Conservation (phyloP, 2,888 invertebrate genomes). For the Drosophila fungiperda region DNA sequence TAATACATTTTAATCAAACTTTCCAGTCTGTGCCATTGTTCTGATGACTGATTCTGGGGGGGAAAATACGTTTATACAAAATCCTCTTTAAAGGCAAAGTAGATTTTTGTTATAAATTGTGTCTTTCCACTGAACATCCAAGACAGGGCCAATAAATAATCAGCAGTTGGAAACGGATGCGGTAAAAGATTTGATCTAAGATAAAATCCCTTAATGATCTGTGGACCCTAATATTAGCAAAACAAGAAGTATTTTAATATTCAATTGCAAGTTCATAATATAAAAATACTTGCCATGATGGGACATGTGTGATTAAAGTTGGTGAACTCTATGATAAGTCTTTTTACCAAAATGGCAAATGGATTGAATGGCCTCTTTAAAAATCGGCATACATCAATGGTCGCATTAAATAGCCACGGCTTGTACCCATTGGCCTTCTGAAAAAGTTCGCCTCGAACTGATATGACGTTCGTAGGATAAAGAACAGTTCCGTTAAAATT, state of each 20-base stretch:
- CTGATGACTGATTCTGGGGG: not conserved
- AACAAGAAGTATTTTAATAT: not conserved
- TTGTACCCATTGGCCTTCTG: constrained; percentile 47
- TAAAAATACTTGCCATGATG: constrained; percentile 18
- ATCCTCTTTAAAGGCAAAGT: constrained; percentile 29
- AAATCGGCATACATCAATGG: constrained; percentile 26
- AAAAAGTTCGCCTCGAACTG: not conserved
- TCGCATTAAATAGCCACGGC: constrained; percentile 16
- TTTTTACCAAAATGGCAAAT: not conserved
- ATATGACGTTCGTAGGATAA: constrained; percentile 20
- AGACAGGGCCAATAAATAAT: constrained; percentile 19
- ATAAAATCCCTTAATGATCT: constrained; percentile 24
- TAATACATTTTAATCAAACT: not conserved
- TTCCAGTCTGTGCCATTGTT: not conserved
- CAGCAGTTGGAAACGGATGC: constrained; percentile 20
- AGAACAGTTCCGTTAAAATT: constrained; percentile 26
- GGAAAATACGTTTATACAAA: not conserved
- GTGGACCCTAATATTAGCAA: constrained; percentile 18
- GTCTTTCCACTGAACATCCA: constrained; percentile 34
- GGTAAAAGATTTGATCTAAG: not conserved
- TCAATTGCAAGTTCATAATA: too few species aligned
- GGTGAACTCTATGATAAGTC: constrained; percentile 8
- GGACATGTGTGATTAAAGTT: constrained; percentile 42
- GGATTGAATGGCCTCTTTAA: constrained; percentile 16
- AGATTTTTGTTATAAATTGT: constrained; percentile 32